Percentiles rank a stretch among this genome's conserved stretches.
Evolutionary conservation across 2,113 vertebrate genomes (phyloP).

Genomic region (Prochilodus magdalenae): DNA sequence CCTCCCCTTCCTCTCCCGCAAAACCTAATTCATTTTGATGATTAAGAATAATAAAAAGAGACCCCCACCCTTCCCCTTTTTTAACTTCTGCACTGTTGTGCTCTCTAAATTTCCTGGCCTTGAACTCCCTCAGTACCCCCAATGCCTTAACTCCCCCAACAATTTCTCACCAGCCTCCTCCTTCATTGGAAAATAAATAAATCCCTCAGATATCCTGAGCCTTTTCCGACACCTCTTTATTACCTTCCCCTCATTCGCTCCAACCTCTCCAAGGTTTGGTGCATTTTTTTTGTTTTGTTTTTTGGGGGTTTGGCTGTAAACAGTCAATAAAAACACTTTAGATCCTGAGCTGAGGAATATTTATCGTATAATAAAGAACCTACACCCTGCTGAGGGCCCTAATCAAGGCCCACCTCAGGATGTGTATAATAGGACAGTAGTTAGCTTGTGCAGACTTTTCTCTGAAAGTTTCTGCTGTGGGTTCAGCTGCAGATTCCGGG

Average conservation of each 20-base stretch:
- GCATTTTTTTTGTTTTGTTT: neutral
- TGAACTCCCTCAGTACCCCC: slow-evolving; percentile 71
- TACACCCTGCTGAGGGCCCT: neutral
- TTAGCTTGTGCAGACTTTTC: neutral
- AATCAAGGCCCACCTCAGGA: slow-evolving; percentile 4
- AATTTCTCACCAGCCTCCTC: slow-evolving; percentile 57
- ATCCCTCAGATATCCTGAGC: slow-evolving; percentile 74
- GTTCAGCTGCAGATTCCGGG: neutral
- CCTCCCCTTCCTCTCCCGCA: slow-evolving; percentile 30
- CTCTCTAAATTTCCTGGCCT: slow-evolving; percentile 68
- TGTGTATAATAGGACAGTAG: neutral
- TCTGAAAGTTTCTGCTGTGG: neutral
- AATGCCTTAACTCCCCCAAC: slow-evolving; percentile 64
- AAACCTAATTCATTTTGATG: slow-evolving; percentile 74
- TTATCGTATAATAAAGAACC: neutral
- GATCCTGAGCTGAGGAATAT: neutral
- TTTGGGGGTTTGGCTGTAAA: slow-evolving; percentile 47
- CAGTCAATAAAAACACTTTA: slow-evolving; percentile 31
- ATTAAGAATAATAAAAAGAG: slow-evolving; percentile 73
- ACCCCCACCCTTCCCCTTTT: slow-evolving; percentile 49
- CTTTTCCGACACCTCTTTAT: slow-evolving; percentile 76
- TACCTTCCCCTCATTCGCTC: slow-evolving; percentile 53
- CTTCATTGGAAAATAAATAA: slow-evolving; percentile 75
- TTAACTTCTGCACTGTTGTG: slow-evolving; percentile 66
- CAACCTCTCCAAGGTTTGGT: slow-evolving; percentile 51